These are phyloP conservation scores for Monarcha castaneiventris DNA, from an alignment of 2,113 vertebrate genomes.

Conservation along the genomic window DNA sequence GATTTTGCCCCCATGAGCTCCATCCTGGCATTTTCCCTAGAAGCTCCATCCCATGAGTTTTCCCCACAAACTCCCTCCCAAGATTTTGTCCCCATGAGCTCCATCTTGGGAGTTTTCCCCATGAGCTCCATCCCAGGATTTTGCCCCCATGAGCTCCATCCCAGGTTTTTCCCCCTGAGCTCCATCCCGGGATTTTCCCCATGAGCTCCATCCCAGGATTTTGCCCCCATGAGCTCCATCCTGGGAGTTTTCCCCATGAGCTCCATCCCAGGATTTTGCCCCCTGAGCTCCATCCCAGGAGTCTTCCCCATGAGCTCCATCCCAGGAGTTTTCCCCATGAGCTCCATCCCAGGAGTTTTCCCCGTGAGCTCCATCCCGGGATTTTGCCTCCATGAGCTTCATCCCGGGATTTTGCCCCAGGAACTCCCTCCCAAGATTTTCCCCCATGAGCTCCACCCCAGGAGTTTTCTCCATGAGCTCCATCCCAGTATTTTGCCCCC, in stretches of 20 bases:
- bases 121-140: accelerated
- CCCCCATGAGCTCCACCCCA: neutral
- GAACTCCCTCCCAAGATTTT: too few relatives aligned
- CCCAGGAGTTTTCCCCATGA: accelerated
- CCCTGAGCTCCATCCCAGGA: accelerated
- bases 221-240: too few relatives aligned
- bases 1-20: neutral
- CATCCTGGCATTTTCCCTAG: accelerated
- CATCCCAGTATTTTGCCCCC: accelerated
- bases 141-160: too few relatives aligned
- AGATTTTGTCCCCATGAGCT: neutral
- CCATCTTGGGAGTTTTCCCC: neutral
- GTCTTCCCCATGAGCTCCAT: neutral
- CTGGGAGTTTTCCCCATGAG: too few relatives aligned
- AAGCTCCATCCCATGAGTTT: accelerated
- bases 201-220: too few relatives aligned
- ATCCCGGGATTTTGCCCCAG: too few relatives aligned
- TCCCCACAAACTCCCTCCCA: neutral
- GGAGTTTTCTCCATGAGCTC: neutral
- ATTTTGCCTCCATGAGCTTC: too few relatives aligned
- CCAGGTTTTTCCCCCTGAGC: too few relatives aligned
- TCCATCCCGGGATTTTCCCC: too few relatives aligned
- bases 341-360: accelerated
- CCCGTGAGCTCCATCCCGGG: accelerated
- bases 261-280: too few relatives aligned